phyloP scores from a whole-genome alignment of 2,113 vertebrate species.

The Balaeniceps rex region DNA sequence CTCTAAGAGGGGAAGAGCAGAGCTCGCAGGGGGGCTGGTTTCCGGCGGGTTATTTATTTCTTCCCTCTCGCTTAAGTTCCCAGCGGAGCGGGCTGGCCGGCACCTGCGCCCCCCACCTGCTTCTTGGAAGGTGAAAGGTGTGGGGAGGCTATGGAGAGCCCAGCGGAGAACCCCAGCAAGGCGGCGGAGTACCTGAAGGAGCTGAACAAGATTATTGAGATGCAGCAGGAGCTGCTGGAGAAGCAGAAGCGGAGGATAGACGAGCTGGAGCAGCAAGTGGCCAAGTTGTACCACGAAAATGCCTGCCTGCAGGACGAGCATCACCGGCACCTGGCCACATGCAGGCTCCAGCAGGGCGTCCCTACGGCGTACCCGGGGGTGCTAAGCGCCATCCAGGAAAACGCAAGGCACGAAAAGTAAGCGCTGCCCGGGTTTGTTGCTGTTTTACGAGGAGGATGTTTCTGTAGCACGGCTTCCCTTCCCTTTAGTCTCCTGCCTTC shows the following conservation, averaged over 20 bases:
- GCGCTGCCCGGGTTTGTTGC: not conserved
- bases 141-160: constrained; percentile 81
- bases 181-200: constrained; percentile 88
- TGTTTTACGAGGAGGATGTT: not conserved
- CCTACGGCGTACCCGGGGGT: constrained; percentile 22
- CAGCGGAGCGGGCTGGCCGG: not conserved
- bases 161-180: constrained; percentile 86
- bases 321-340: constrained; percentile 89
- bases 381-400: constrained; percentile 79
- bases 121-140: not conserved
- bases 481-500: not conserved
- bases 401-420: constrained; percentile 83
- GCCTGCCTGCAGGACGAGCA: constrained; percentile 85
- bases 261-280: constrained; percentile 89
- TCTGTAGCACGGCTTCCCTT: not conserved
- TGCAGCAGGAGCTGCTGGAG: constrained; percentile 89
- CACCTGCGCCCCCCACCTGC: constrained; percentile 4
- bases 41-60: constrained; percentile 12
- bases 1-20: not conserved
- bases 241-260: constrained; percentile 86
- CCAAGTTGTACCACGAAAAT: constrained; percentile 83
- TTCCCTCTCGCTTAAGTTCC: constrained; percentile 29
- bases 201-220: constrained; percentile 87
- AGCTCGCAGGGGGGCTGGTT: not conserved
- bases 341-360: constrained; percentile 77